Conservation (phyloP, 2,888 invertebrate species). For the Limnephilus lunatus region DNA sequence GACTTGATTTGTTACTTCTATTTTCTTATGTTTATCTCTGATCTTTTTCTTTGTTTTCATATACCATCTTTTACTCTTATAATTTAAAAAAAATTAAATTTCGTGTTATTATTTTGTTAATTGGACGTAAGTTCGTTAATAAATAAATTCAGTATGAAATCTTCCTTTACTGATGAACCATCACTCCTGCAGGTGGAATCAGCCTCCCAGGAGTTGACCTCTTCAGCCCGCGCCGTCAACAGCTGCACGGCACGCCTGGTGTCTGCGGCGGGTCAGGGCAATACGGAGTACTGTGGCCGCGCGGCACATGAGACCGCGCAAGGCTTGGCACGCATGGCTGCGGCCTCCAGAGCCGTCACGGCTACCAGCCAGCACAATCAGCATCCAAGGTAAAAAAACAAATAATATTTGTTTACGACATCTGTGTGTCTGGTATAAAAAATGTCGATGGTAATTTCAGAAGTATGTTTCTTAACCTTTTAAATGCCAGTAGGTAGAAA, state of each 20-base stretch:
- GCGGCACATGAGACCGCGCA: constrained; percentile 90
- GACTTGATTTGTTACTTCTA: too few relatives aligned
- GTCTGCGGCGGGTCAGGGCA: constrained; percentile 89
- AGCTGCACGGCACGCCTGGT: constrained; percentile 91
- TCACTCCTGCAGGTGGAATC: constrained; percentile 72
- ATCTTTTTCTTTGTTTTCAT: too few relatives aligned
- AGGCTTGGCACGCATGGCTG: constrained; percentile 84
- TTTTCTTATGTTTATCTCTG: too few relatives aligned
- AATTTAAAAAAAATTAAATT: too few relatives aligned
- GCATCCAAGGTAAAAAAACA: neutral
- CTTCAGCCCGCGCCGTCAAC: constrained; percentile 84
- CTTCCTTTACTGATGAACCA: neutral
- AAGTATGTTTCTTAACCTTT: too few relatives aligned
- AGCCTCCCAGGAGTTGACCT: constrained; percentile 73
- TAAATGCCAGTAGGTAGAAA: too few relatives aligned
- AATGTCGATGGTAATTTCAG: too few relatives aligned
- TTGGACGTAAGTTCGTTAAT: too few relatives aligned
- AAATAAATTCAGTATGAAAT: neutral
- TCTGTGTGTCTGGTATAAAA: too few relatives aligned
- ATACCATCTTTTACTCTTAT: too few relatives aligned
- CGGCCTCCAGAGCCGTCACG: constrained; percentile 87
- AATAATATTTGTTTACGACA: too few relatives aligned
- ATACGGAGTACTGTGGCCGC: constrained; percentile 87
- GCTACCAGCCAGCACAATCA: constrained; percentile 74
- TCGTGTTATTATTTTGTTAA: too few relatives aligned